phyloP scores from a whole-genome alignment of 37 sponge, comb jelly and placozoan species.

The Oopsacas minuta region DNA sequence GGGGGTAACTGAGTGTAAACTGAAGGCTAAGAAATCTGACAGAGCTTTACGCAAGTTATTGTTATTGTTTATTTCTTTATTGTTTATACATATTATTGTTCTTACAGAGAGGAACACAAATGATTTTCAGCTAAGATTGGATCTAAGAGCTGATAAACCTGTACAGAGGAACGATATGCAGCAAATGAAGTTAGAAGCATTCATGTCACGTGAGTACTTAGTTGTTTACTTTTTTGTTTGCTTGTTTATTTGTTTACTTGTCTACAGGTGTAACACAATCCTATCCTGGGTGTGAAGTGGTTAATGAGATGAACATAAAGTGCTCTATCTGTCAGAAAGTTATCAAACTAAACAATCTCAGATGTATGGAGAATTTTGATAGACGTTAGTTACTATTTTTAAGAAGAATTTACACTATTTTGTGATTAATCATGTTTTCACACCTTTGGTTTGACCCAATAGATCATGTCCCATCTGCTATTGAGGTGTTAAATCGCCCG shows the following conservation, averaged over 20 bases:
- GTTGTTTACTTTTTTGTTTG: background rate
- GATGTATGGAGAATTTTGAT: constrained; percentile 1
- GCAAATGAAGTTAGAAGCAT: background rate
- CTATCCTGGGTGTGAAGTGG: constrained; percentile 9
- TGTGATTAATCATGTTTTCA: no score
- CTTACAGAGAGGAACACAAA: background rate
- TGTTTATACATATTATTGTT: no score
- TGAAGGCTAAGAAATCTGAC: background rate
- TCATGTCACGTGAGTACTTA: background rate
- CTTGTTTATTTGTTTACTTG: background rate
- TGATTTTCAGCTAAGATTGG: background rate
- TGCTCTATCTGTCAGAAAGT: constrained; percentile 6
- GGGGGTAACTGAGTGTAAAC: background rate
- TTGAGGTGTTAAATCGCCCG: no score
- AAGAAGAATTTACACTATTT: background rate
- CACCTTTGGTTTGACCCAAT: no score
- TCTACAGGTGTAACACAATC: background rate
- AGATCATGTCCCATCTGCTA: no score
- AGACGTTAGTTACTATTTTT: background rate
- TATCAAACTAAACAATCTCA: background rate
- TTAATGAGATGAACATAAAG: background rate
- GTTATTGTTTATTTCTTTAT: background rate
- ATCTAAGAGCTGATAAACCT: background rate
- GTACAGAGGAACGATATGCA: background rate
- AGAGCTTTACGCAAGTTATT: background rate